Evolutionary conservation across 1,140 invertebrate species (phyloP).

Genomic region (Geopemphigus sp.): DNA sequence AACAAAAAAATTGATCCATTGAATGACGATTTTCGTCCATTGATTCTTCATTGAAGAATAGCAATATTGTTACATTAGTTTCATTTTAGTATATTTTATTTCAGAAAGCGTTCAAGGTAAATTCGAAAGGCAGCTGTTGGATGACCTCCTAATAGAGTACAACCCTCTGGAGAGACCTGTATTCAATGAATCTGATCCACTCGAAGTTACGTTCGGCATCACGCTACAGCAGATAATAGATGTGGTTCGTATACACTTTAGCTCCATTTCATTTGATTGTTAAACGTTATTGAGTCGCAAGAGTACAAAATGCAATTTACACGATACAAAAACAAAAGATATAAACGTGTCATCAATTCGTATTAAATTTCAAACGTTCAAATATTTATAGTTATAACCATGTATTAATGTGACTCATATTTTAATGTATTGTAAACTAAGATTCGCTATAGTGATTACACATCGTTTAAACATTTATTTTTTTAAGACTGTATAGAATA

Average conservation of each 20-base stretch:
- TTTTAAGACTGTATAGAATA: no score
- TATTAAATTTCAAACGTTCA: no score
- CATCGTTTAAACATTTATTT: no score
- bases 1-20: no score
- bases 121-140: slow-evolving; percentile 85
- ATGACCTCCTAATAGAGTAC: slow-evolving; percentile 77
- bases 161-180: slow-evolving; percentile 94
- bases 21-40: no score
- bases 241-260: slow-evolving; percentile 74
- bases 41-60: no score
- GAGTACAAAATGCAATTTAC: slow-evolving; percentile 85
- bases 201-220: slow-evolving; percentile 91
- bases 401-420: no score
- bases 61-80: neutral
- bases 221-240: slow-evolving; percentile 98
- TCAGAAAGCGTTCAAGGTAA: slow-evolving; percentile 75
- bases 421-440: no score
- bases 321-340: slow-evolving; percentile 88
- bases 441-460: no score
- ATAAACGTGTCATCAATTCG: no score
- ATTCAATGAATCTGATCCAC: slow-evolving; percentile 87
- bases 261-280: neutral
- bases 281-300: slow-evolving; percentile 17
- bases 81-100: slow-evolving; percentile 55
- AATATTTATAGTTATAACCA: no score